phyloP scores from a whole-genome alignment of 2,113 vertebrate genomes.

The Forbesichthys agassizii region DNA sequence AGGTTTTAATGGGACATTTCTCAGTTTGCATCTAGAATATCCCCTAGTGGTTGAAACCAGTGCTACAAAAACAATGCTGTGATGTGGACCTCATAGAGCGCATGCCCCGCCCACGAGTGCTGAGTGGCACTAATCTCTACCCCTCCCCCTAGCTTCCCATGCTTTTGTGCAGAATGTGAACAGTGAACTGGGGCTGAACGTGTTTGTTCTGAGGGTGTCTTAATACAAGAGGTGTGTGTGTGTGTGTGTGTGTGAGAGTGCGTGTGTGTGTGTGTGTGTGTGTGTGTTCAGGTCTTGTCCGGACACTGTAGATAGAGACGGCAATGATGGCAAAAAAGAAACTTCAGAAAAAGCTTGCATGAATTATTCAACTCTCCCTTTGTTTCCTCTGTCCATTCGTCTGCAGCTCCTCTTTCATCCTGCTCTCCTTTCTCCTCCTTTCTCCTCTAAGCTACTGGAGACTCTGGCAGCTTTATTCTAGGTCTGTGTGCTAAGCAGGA shows the following conservation, averaged over 20 bases:
- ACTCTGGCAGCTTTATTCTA: conserved; percentile 71
- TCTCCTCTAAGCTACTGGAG: conserved; percentile 32
- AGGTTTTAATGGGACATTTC: too few relatives aligned
- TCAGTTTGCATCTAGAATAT: too few relatives aligned
- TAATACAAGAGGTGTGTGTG: not conserved
- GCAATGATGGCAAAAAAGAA: conserved; percentile 44
- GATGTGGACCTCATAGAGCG: too few relatives aligned
- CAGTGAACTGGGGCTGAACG: too few relatives aligned
- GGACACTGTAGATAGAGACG: not conserved
- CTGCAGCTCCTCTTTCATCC: conserved; percentile 54
- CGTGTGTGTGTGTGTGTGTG: not conserved
- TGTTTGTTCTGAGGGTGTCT: too few relatives aligned
- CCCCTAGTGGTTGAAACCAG: too few relatives aligned
- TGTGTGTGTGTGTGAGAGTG: not conserved
- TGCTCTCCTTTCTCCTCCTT: conserved; percentile 33
- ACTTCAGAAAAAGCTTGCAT: conserved; percentile 50
- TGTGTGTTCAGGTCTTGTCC: not conserved
- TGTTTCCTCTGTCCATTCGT: conserved; percentile 62
- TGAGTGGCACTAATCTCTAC: too few relatives aligned
- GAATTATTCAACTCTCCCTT: conserved; percentile 74
- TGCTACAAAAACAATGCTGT: too few relatives aligned
- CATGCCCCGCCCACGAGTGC: too few relatives aligned
- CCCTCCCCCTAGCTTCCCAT: too few relatives aligned
- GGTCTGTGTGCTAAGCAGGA: conserved; percentile 32
- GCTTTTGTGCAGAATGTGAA: too few relatives aligned